Percentiles rank a stretch among this genome's conserved stretches.
These are phyloP conservation scores for Cydia fagiglandana DNA, from an alignment of 1,140 invertebrate species.

Conservation along the genomic window DNA sequence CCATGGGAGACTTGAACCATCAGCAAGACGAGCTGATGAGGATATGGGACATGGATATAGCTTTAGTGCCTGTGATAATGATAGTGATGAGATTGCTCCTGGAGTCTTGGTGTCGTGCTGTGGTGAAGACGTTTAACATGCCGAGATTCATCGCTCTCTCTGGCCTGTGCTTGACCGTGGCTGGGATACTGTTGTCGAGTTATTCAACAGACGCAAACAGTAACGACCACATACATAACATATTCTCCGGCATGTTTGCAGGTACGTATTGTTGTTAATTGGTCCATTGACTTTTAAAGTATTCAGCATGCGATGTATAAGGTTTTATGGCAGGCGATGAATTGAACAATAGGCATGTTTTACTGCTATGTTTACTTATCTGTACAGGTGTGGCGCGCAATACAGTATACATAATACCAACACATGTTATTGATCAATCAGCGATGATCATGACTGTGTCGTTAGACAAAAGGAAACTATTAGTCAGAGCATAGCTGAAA, in stretches of 20 bases:
- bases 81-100: constrained; percentile 75
- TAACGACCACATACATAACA: constrained; percentile 70
- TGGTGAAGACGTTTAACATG: constrained; percentile 78
- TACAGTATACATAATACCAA: neutral
- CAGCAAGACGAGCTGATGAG: constrained; percentile 66
- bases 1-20: constrained; percentile 61
- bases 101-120: constrained; percentile 80
- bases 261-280: constrained; percentile 52
- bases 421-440: constrained; percentile 5
- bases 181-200: constrained; percentile 73
- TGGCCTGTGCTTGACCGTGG: constrained; percentile 74
- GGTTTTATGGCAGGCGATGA: neutral
- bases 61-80: constrained; percentile 79
- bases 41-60: constrained; percentile 78
- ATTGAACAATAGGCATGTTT: constrained; percentile 24
- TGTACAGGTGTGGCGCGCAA: constrained; percentile 18
- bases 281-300: constrained; percentile 12
- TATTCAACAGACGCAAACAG: constrained; percentile 63
- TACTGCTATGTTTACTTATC: constrained; percentile 15
- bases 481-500: neutral
- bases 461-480: neutral
- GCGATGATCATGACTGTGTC: neutral
- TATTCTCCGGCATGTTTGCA: constrained; percentile 73
- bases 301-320: neutral
- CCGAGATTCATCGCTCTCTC: constrained; percentile 77